A percentile compares a stretch with the other conserved stretches of the same genome.
Evolutionary conservation across 1,140 invertebrate species (phyloP).

Genomic region (Trachymyrmex septentrionalis): DNA sequence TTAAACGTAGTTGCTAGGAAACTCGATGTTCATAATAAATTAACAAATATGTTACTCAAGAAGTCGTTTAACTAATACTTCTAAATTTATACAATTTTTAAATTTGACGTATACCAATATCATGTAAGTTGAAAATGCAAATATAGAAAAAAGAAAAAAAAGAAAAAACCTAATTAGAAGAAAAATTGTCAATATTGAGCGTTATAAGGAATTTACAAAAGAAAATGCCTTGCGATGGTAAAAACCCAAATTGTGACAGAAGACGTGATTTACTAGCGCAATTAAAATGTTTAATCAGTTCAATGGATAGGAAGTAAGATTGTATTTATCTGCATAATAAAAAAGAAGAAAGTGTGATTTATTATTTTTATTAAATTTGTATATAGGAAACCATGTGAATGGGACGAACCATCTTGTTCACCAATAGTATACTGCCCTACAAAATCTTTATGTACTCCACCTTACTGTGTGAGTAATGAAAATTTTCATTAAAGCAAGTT

Average conservation of each 20-base stretch:
- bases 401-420: conserved; percentile 80
- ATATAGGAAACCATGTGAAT: conserved; percentile 83
- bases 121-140: conserved; percentile 25
- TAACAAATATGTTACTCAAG: conserved; percentile 19
- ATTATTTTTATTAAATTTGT: too few relatives aligned
- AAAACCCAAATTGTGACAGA: conserved; percentile 80
- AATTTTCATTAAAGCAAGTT: neutral
- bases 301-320: conserved; percentile 82
- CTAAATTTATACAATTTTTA: conserved; percentile 52
- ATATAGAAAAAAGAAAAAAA: neutral
- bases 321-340: neutral
- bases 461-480: conserved; percentile 75
- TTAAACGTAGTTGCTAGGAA: conserved; percentile 41
- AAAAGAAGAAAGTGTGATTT: neutral
- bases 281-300: conserved; percentile 83
- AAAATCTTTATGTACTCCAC: conserved; percentile 33
- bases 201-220: neutral
- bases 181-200: conserved; percentile 23
- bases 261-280: conserved; percentile 80
- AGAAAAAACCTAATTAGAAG: neutral
- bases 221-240: conserved; percentile 83
- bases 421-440: conserved; percentile 67
- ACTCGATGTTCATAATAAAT: conserved; percentile 35
- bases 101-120: conserved; percentile 28
- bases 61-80: neutral